These are phyloP conservation scores for Halocaridina rubra DNA, from an alignment of 2,888 invertebrate genomes.

Conservation along the genomic window DNA sequence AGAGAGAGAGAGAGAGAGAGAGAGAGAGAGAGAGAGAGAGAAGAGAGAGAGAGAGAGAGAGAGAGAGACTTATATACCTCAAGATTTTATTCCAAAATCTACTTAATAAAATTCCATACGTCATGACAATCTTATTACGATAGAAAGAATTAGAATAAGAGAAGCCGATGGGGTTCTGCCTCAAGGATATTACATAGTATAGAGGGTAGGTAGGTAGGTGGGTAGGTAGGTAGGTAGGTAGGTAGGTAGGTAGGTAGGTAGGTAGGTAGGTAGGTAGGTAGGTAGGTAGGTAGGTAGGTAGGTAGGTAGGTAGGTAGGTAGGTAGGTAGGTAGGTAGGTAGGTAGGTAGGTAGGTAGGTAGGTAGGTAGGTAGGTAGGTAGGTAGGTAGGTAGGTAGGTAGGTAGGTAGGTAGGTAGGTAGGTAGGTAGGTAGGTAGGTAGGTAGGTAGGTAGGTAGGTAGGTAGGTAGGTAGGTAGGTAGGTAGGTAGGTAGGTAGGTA, in stretches of 20 bases:
- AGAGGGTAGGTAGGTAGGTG: too few relatives aligned
- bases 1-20: too few relatives aligned
- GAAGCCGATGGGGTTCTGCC: too few relatives aligned
- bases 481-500: background rate
- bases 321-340: background rate
- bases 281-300: background rate
- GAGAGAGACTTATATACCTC: too few relatives aligned
- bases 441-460: background rate
- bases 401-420: background rate
- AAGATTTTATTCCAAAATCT: too few relatives aligned
- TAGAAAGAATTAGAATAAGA: too few relatives aligned
- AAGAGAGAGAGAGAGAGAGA: too few relatives aligned
- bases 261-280: background rate
- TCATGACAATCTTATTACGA: too few relatives aligned
- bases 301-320: background rate
- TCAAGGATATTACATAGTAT: too few relatives aligned
- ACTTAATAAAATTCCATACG: too few relatives aligned
- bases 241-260: background rate
- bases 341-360: background rate
- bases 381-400: background rate
- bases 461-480: background rate
- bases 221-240: conserved; percentile 1
- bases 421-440: background rate
- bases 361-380: background rate
- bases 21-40: too few relatives aligned